Evolutionary conservation across 2,113 vertebrate species (phyloP), one percentile per base, ranked within the genome.

Genomic region (Carassius carassius): DNA sequence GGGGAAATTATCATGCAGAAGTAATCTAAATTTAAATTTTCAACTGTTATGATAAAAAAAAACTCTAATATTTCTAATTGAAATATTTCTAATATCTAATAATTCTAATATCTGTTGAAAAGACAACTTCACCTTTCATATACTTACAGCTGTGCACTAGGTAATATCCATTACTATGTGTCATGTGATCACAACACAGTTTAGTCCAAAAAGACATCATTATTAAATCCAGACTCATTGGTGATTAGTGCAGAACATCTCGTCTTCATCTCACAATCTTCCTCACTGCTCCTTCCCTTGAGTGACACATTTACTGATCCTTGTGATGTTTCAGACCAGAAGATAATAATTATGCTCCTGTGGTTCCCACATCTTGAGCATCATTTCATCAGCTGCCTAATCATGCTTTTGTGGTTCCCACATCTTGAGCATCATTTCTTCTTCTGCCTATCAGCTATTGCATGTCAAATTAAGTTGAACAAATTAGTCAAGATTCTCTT

Each of bases 371-470:
- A 35, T 77, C 51, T 78, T 78, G 2, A 78, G 75, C 70, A 47
- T 74, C 12, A 41, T 60, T 79, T 47, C 37, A 23, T 62, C n/a
- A 23, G 37, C 14, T 63, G 58, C 56, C 58, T 63, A n/a, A n/a
- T n/a, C n/a, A 32, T 49, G 23, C 41, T 16, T 58, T 0, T 79
- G n/a, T 17, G 58, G 23, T 78, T 58, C 29, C 21, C 29, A 77
- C 10, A 35, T 77, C 51, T 78, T 78, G 2, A 78, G 75, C 70
- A 47, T 74, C 12, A 41, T 60, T 79, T 47, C 37, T 41, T 62
- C n/a, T 41, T n/a, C 14, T 63, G 58, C 56, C 58, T 63, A n/a
- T 65, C 13, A 4, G 58, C 58, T 80, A 44, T 47, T 65, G 58
- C 13, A 25, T 16, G 44, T 63, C 78, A 62, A 73, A 17, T 47